Conservation (phyloP, 2,113 vertebrate species). For the Cygnus atratus region DNA sequence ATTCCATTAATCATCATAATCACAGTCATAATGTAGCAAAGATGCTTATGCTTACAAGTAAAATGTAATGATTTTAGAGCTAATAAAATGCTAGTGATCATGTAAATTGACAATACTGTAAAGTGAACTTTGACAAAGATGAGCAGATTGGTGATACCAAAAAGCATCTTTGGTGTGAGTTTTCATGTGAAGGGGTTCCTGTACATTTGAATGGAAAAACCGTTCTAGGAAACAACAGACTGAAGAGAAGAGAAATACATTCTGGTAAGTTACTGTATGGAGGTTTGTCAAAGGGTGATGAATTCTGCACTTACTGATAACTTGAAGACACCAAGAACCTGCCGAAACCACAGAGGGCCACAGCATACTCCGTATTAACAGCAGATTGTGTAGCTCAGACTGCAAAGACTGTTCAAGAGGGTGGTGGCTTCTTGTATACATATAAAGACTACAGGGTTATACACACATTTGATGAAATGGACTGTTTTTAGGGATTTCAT, state of each 20-base stretch:
- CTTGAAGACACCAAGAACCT: accelerated
- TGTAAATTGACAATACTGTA: background rate
- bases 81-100: background rate
- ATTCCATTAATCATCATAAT: background rate
- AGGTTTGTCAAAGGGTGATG: background rate
- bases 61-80: background rate
- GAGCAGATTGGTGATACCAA: accelerated
- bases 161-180: background rate
- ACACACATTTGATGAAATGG: background rate
- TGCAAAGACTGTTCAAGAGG: background rate
- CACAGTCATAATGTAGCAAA: background rate
- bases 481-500: background rate
- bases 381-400: background rate
- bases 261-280: background rate
- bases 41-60: background rate
- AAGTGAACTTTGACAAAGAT: background rate
- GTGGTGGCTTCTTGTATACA: background rate
- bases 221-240: background rate
- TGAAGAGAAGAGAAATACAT: background rate
- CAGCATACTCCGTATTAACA: accelerated
- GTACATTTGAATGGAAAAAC: background rate
- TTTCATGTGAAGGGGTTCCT: background rate
- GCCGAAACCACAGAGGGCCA: background rate
- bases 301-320: accelerated
- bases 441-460: background rate